Evolutionary conservation across 2,113 vertebrate species (phyloP), one percentile per base, ranked within the genome.

Genomic region (Zosterops japonicus): DNA sequence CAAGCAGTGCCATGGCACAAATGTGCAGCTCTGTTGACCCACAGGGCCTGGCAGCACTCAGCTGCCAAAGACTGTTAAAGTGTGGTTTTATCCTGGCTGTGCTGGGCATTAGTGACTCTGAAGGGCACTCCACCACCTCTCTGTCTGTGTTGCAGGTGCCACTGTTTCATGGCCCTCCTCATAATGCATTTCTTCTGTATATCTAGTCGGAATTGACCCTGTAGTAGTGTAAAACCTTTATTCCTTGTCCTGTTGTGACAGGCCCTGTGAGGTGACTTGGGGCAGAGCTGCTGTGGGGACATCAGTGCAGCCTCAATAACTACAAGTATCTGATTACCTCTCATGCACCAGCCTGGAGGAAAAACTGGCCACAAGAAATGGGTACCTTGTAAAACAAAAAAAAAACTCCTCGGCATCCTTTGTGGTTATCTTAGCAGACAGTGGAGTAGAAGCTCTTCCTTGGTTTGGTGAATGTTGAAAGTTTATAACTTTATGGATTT

Each of bases 51-150:
- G 63, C 74, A 59, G 49, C 7, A 1, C 74, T 90, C 33, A 24
- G 84, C 17, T 70, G 65, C 41, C 25, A 41, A 42, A 69, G 19
- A 17, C 36, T 20, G 13, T 25, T 33, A 12, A 42, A 28, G 4
- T 64, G 74, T 11, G 13, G 17, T 52, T 83, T 85, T 83, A 50
- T 82, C 35, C 4, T 33, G 41, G n/a, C 39, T 49, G 64, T 56
- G 25, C n/a, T 2, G 6, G 25, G 36, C 0, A 0, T 2, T 47
- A 52, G 14, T 11, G 20, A 46, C 72, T 29, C 12, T 12, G 14
- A 11, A 35, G 47, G 35, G 33, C 16, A 2, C 29, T 82, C 41
- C 39, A 24, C 44, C 59, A 28, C 33, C 36, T 50, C 31, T 36
- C 50, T 57, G 25, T 39, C 41, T n/a, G 0, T 16, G 35, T 13